Evolutionary conservation across 1,140 invertebrate species (phyloP), one percentile per base, ranked within the genome.

Genomic region (Drosophila lini): DNA sequence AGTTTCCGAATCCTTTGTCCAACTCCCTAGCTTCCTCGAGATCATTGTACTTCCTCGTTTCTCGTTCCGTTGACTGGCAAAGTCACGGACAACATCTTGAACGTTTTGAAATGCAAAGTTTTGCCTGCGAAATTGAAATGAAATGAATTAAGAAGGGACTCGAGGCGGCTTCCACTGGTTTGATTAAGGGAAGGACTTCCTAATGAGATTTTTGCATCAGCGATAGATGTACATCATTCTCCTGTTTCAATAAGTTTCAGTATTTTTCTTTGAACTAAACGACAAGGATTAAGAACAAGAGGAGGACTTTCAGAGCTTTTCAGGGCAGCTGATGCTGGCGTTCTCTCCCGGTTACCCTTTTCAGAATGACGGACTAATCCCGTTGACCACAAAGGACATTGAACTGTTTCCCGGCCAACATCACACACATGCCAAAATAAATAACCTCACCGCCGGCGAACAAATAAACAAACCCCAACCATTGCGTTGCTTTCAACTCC

Each of bases 341-440:
- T 10, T 38, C 8, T 31, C 10, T 15, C 10, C 25, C 31, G 47
- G 22, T 22, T 34, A 40, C 52, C 52, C 52, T 10, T 55, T 55
- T 25, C 9, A 38, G 25, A 31, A 16, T 59, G 34, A 22, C 68
- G 55, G 34, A 50, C 65, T 71, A 58, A 71, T 70, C 48, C 41
- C 47, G 56, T 67, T 77, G 62, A 68, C 62, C 55, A 58, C 59
- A 61, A 36, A 75, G 75, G 83, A 42, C 80, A 67, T 88, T 86
- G 82, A 86, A 86, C 82, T 69, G 65, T 34, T 38, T 41, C 40
- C 34, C 16, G 22, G 22, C 25, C 22, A 19, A 7, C 62, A 34
- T 31, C 60, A 80, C 61, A 75, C 63, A 82, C 78, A 81, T 47
- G 69, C 67, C 60, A 67, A 85, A 85, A 84, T 84, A 69, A 80